Percentiles rank a stretch among this genome's conserved stretches.
Evolutionary conservation across 2,888 invertebrate genomes (phyloP).

Genomic region (Chaetoderma sp.): DNA sequence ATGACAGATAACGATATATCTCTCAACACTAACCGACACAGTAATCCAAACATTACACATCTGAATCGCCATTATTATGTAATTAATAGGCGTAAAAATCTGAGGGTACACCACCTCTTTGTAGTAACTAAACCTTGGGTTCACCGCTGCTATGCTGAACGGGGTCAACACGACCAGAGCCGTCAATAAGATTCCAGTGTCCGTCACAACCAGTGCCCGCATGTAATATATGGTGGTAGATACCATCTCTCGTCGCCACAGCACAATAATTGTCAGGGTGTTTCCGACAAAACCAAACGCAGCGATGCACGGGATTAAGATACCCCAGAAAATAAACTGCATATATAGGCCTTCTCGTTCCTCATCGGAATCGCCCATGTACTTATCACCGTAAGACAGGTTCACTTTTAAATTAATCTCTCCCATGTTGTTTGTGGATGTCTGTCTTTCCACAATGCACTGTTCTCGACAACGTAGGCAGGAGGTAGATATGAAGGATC

Average conservation of each 20-base stretch:
- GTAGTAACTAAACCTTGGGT: conserved; percentile 43
- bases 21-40: conserved; percentile 60
- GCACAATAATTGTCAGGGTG: conserved; percentile 58
- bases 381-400: conserved; percentile 45
- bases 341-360: conserved; percentile 36
- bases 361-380: conserved; percentile 40
- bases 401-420: conserved; percentile 56
- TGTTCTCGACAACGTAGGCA: no score
- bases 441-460: no score
- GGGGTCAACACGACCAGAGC: conserved; percentile 42
- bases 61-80: conserved; percentile 59
- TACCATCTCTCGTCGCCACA: conserved; percentile 60
- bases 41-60: conserved; percentile 63
- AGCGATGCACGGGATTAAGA: conserved; percentile 52
- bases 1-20: conserved; percentile 64
- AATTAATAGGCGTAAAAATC: conserved; percentile 56
- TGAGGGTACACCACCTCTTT: conserved; percentile 53
- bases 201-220: conserved; percentile 55
- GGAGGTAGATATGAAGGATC: no score
- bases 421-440: no score
- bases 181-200: conserved; percentile 50
- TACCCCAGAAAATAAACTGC: conserved; percentile 58
- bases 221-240: conserved; percentile 58
- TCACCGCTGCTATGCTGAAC: conserved; percentile 42
- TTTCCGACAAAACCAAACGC: conserved; percentile 60